phyloP scores from a whole-genome alignment of 2,888 invertebrate genomes.

The Thecophora atra region DNA sequence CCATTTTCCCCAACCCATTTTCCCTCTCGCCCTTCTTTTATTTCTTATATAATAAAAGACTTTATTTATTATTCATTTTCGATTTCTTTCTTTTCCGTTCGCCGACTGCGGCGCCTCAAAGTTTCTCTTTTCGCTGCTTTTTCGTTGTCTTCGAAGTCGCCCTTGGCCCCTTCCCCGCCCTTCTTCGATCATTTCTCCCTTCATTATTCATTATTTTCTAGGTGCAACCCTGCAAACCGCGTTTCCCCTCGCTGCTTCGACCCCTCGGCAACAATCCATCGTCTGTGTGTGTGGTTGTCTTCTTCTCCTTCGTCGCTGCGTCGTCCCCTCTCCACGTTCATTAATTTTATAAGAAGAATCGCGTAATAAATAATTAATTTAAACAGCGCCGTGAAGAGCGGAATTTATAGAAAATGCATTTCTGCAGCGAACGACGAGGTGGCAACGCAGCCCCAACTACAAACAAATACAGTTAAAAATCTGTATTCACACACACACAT shows the following conservation, averaged over 20 bases:
- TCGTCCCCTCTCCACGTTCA: constrained; percentile 59
- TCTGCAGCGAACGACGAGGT: constrained; percentile 8
- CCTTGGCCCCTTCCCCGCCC: not conserved
- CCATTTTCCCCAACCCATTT: not conserved
- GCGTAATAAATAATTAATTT: constrained; percentile 63
- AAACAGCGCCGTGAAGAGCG: constrained; percentile 52
- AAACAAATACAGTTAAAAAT: not conserved
- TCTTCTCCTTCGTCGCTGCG: constrained; percentile 19
- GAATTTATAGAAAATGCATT: constrained; percentile 24
- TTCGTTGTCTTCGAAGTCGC: not conserved
- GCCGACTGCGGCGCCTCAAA: constrained; percentile 18
- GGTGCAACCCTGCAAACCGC: constrained; percentile 50
- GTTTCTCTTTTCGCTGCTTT: constrained; percentile 6
- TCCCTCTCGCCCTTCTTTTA: constrained; percentile 18
- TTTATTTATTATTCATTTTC: constrained; percentile 64
- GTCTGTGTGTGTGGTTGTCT: not conserved
- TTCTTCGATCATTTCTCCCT: constrained; percentile 29
- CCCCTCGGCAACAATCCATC: not conserved
- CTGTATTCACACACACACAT: no score
- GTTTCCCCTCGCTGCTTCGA: not conserved
- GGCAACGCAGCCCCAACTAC: not conserved
- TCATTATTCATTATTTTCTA: constrained; percentile 54
- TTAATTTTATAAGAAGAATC: constrained; percentile 62
- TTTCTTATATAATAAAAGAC: constrained; percentile 55
- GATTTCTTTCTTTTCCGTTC: constrained; percentile 51